A percentile compares a stretch with the other conserved stretches of the same genome.
These are phyloP conservation scores for Cecropterus lyciades DNA, from an alignment of 1,140 invertebrate genomes.

Conservation along the genomic window DNA sequence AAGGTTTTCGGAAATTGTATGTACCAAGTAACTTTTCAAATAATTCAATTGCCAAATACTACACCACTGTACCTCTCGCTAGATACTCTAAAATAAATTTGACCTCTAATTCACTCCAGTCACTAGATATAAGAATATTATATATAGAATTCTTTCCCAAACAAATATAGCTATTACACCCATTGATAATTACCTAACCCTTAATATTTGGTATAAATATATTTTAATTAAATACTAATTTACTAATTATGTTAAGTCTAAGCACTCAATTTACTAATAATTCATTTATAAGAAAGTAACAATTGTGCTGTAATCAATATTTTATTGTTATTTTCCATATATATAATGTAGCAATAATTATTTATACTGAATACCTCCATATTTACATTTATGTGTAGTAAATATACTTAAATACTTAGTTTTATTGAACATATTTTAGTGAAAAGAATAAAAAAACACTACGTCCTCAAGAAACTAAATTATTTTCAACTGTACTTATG, in stretches of 20 bases:
- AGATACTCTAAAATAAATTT: constrained; percentile 34
- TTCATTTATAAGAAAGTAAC: neutral
- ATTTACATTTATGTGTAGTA: too few species aligned
- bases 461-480: neutral
- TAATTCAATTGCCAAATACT: constrained; percentile 47
- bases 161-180: neutral
- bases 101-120: constrained; percentile 31
- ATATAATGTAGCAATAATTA: neutral
- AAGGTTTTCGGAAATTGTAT: neutral
- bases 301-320: too few species aligned
- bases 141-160: constrained; percentile 5
- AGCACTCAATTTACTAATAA: neutral
- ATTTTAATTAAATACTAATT: too few species aligned
- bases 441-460: too few species aligned
- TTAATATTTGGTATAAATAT: neutral
- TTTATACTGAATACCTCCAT: neutral
- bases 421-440: too few species aligned
- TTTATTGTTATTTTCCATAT: too few species aligned
- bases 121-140: constrained; percentile 21
- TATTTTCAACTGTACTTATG: neutral
- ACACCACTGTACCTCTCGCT: constrained; percentile 49
- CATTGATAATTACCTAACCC: neutral
- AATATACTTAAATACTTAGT: too few species aligned
- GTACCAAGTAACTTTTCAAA: constrained; percentile 32
- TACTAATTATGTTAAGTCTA: neutral